These are phyloP conservation scores for Drosophila mimetica DNA, from an alignment of 2,888 invertebrate genomes.

Conservation along the genomic window DNA sequence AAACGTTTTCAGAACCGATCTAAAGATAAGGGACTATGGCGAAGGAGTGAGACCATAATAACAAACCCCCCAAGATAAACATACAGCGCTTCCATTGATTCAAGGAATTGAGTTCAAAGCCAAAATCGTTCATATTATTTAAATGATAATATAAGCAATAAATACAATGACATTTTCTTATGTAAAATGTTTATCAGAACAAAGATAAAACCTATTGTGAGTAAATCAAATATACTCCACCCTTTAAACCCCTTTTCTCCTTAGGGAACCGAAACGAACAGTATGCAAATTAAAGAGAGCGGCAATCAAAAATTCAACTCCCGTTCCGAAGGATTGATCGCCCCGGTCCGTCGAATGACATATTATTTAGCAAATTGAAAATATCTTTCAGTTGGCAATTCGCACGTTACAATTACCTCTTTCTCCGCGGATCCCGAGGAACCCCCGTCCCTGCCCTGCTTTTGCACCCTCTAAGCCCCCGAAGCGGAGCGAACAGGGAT, in stretches of 20 bases:
- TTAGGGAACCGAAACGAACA: not conserved
- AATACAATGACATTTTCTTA: too few species aligned
- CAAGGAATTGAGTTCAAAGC: not conserved
- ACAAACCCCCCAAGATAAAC: not conserved
- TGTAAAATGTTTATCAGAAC: too few species aligned
- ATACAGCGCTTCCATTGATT: not conserved
- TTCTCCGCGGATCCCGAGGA: conserved; percentile 1
- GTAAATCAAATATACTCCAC: too few species aligned
- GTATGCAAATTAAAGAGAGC: conserved; percentile 70
- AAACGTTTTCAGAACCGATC: conserved; percentile 55
- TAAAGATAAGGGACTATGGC: conserved; percentile 33
- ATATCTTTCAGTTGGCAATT: conserved; percentile 59
- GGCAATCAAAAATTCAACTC: conserved; percentile 76
- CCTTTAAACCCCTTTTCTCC: not conserved
- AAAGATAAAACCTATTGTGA: too few species aligned
- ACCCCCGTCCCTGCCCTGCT: conserved; percentile 6
- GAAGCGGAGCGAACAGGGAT: conserved; percentile 51
- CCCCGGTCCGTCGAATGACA: conserved; percentile 70
- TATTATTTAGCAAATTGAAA: conserved; percentile 76
- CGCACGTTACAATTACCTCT: conserved; percentile 73
- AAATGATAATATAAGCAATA: too few species aligned
- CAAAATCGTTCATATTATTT: too few species aligned
- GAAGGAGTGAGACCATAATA: conserved; percentile 7
- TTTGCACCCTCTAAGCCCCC: conserved; percentile 46
- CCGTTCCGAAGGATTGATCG: conserved; percentile 75